Evolutionary conservation across 2,888 invertebrate species (phyloP).

Genomic region (Teleiodes luculella): DNA sequence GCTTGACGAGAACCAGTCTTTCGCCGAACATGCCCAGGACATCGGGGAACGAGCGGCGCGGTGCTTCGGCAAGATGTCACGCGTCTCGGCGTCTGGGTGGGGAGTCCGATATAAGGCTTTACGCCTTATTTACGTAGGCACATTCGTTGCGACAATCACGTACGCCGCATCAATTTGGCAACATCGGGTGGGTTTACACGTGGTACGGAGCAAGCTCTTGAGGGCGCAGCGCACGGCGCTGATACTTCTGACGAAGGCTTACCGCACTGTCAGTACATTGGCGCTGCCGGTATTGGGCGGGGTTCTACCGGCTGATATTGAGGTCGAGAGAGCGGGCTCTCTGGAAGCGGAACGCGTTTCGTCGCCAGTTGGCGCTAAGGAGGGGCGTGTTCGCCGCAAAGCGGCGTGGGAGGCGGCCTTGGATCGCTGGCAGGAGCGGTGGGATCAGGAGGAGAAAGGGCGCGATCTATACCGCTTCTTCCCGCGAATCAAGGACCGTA

Average conservation of each 20-base stretch:
- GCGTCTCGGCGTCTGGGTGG: conserved; percentile 30
- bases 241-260: conserved; percentile 20
- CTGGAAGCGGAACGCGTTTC: neutral
- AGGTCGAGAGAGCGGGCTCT: conserved; percentile 20
- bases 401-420: no score
- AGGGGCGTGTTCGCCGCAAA: no score
- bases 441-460: no score
- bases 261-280: neutral
- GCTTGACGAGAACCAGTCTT: conserved; percentile 20
- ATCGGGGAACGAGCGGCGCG: conserved; percentile 24
- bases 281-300: conserved; percentile 21
- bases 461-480: no score
- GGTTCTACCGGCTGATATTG: conserved; percentile 22
- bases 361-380: no score
- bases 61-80: conserved; percentile 28
- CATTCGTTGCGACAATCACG: conserved; percentile 22
- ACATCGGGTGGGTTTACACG: neutral
- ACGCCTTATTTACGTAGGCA: conserved; percentile 23
- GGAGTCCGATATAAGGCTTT: conserved; percentile 26
- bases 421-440: no score
- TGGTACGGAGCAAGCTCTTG: neutral
- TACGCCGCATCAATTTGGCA: conserved; percentile 25
- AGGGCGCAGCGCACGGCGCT: conserved; percentile 11
- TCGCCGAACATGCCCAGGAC: conserved; percentile 17
- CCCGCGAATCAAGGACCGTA: no score